These are phyloP conservation scores for Keiferia lycopersicella DNA, from an alignment of 2,888 invertebrate species.

Conservation along the genomic window DNA sequence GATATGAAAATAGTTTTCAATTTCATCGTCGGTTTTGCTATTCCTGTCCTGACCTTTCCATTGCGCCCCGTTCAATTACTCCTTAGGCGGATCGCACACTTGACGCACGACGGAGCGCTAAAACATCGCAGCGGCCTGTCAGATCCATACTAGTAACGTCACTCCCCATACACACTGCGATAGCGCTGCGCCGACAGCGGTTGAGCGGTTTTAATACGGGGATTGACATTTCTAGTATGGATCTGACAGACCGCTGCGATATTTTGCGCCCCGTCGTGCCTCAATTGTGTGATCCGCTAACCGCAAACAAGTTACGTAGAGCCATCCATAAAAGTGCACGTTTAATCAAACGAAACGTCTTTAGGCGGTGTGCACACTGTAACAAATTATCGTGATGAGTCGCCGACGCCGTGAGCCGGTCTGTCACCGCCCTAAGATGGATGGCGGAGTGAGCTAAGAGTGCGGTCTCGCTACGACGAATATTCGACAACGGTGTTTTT, in stretches of 20 bases:
- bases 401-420: conserved; percentile 50
- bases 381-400: conserved; percentile 70
- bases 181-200: too few relatives aligned
- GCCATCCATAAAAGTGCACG: conserved; percentile 23
- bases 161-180: too few relatives aligned
- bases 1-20: too few relatives aligned
- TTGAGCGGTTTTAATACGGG: too few relatives aligned
- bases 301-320: conserved; percentile 3
- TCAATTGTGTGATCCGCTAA: too few relatives aligned
- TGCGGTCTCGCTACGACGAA: conserved; percentile 51
- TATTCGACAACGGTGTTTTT: conserved; percentile 24
- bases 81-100: neutral
- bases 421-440: conserved; percentile 68
- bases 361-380: conserved; percentile 32
- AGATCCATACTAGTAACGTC: too few relatives aligned
- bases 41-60: neutral
- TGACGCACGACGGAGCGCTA: too few relatives aligned
- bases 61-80: neutral
- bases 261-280: too few relatives aligned
- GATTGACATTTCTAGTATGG: too few relatives aligned
- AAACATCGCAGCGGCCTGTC: too few relatives aligned
- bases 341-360: conserved; percentile 22
- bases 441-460: conserved; percentile 42
- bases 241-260: too few relatives aligned
- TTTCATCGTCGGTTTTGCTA: neutral